Base-by-base conservation (phyloP, 2,113 vertebrate species). In the Rhinoptilus africanus region DNA sequence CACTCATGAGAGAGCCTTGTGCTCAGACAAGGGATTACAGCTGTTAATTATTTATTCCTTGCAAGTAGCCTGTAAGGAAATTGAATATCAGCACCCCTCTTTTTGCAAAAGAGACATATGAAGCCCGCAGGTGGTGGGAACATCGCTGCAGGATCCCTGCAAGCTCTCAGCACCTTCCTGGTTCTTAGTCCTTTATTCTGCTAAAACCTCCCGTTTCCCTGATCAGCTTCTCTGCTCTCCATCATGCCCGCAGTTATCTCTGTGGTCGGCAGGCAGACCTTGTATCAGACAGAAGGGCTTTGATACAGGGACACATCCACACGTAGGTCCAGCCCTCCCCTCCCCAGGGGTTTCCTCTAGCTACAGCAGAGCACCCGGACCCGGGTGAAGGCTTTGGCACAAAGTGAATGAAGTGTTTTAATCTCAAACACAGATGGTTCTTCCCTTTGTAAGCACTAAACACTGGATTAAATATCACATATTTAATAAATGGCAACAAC, bases 401-500 rank as follows among this genome's bases (percentile, higher is more conserved):
- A 32, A 91, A 66, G 54, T 26, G 76, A 88, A 24, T 54, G 28
- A 75, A 93, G 76, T 51, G 64, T n/a, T 89, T 68, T 32, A 78
- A 93, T 89, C 96, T 93, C 83, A 91, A 81, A 60, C 69, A 86
- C 83, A 93, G 93, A 93, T 69, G 91, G 73, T 56, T 89, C 86
- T 78, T 91, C 76, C 57, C 43, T 87, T 87, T 84, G 78, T 21
- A 87, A 94, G 68, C 73, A 56, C 79, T 93, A 84, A 95, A 84
- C 76, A 64, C 88, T 89, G 92, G 83, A 85, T 95, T 91, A 91
- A 76, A 85, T 96, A 83, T 64, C 76, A 89, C 69, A 92, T 45
- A 93, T 82, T 94, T 92, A 89, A 97, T 78, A 94, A 94, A 91
- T 28, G 94, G 59, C 54, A 95, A 94, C 93, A 94, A 84, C 75